Evolutionary conservation across 2,888 invertebrate species (phyloP), one percentile per base, ranked within the genome.

Genomic region (Pterobdella sp.): DNA sequence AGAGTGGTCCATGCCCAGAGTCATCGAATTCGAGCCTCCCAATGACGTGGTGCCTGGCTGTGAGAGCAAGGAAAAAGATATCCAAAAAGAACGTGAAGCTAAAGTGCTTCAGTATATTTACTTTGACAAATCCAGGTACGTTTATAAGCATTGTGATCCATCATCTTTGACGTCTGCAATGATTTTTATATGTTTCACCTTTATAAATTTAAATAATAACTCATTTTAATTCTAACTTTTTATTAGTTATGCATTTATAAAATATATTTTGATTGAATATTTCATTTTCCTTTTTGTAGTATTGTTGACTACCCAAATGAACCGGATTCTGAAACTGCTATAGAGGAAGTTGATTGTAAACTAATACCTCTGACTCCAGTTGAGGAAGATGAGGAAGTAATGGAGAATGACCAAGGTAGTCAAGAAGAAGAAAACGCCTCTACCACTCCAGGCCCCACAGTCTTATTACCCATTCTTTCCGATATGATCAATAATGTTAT

Each of bases 41-140:
- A 52, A 76, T 3, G 67, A 76, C 7, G 77, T 81, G 32, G 35
- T 63, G 88, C 82, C 76, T 14, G 82, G 83, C 0, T 79, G 79
- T 42, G 90, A 90, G 80, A 94, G 94, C 81, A 88, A 89, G 80
- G 94, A 95, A 85, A 91, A 90, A 81, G 89, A 89, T 73, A 89
- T 92, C 71, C 94, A 95, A 83, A 90, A 90, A 76, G 89, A 91
- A 70, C 87, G 94, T 31, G 93, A 94, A 83, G 90, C 90, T 80
- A 89, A 89, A 49, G 91, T 92, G 1, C 85, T 94, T 34, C 82
- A 82, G 76, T 82, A 81, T 26, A 76, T 84, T n/a, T 84, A 81
- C 80, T 84, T 84, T 78, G 79, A 80, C 76, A 82, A 82, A 74
- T 65, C 73, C 29, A 76, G 73, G 76, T 76, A 72, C 66, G 77